A percentile compares a stretch with the other conserved stretches of the same genome.
phyloP scores from a whole-genome alignment of 2,113 vertebrate species.

The Myrmophylax atrothorax region DNA sequence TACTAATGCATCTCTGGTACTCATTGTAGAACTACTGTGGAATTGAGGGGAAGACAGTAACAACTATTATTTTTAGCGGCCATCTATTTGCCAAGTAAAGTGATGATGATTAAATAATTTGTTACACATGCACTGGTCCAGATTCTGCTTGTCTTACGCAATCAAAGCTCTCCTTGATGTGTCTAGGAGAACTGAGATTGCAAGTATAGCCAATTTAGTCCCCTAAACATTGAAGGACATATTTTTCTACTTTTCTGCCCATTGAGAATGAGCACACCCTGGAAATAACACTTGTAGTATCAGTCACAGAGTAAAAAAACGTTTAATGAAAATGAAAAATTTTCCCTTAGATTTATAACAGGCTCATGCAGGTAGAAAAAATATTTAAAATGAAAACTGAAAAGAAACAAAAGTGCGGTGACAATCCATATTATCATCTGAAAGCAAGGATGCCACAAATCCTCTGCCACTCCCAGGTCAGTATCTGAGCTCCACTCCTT shows the following conservation, averaged over 20 bases:
- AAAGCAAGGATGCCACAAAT: neutral
- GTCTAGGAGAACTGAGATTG: neutral
- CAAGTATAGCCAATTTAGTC: neutral
- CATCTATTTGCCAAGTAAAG: constrained; percentile 25
- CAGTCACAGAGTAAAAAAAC: neutral
- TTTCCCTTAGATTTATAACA: neutral
- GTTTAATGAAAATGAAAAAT: neutral
- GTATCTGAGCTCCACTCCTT: neutral
- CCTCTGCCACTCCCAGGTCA: neutral
- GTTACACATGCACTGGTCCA: constrained; percentile 12
- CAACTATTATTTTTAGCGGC: constrained; percentile 26
- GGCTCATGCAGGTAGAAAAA: neutral
- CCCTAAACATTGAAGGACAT: neutral
- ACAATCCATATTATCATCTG: neutral
- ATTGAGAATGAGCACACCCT: neutral
- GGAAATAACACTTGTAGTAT: neutral
- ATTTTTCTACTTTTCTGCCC: neutral
- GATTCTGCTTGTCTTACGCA: constrained; percentile 40
- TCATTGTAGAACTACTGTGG: constrained; percentile 21
- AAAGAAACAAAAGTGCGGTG: neutral
- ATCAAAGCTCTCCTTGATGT: neutral
- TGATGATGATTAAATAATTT: constrained; percentile 48
- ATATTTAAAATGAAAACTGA: neutral
- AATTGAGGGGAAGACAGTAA: constrained; percentile 20
- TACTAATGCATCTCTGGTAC: neutral